Conservation (phyloP, 2,888 invertebrate genomes). For the Terebella lapidaria region DNA sequence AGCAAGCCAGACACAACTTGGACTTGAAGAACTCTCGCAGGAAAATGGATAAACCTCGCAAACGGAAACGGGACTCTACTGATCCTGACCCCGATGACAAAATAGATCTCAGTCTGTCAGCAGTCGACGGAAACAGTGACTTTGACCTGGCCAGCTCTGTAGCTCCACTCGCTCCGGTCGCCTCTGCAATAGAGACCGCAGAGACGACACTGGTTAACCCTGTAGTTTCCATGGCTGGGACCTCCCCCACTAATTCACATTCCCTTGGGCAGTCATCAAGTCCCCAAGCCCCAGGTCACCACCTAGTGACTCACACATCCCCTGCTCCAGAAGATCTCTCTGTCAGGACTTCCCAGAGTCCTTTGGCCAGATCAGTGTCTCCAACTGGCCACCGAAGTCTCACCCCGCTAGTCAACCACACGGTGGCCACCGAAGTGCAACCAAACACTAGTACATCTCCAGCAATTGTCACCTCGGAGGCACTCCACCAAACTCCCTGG, state of each 20-base stretch:
- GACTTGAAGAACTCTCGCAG: constrained; percentile 44
- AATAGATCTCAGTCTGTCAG: neutral
- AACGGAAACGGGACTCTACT: constrained; percentile 30
- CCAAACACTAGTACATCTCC: neutral
- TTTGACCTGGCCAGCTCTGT: neutral
- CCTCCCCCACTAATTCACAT: neutral
- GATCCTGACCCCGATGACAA: neutral
- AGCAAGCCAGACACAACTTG: neutral
- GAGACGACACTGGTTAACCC: neutral
- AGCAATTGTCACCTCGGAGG: neutral
- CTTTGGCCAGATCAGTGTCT: neutral
- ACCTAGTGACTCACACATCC: constrained; percentile 5
- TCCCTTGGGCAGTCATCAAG: neutral
- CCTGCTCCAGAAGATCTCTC: constrained; percentile 31
- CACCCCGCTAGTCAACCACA: neutral
- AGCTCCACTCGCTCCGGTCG: neutral
- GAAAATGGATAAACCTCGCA: constrained; percentile 49
- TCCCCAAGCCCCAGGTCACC: neutral
- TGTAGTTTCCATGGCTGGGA: neutral
- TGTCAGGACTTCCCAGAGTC: constrained; percentile 13
- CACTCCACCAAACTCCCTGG: neutral
- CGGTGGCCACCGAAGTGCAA: neutral
- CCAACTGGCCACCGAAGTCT: neutral
- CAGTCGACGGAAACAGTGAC: neutral
- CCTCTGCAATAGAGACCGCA: neutral